These are phyloP conservation scores for Aleadryas rufinucha DNA, from an alignment of 2,113 vertebrate species.

Conservation along the genomic window DNA sequence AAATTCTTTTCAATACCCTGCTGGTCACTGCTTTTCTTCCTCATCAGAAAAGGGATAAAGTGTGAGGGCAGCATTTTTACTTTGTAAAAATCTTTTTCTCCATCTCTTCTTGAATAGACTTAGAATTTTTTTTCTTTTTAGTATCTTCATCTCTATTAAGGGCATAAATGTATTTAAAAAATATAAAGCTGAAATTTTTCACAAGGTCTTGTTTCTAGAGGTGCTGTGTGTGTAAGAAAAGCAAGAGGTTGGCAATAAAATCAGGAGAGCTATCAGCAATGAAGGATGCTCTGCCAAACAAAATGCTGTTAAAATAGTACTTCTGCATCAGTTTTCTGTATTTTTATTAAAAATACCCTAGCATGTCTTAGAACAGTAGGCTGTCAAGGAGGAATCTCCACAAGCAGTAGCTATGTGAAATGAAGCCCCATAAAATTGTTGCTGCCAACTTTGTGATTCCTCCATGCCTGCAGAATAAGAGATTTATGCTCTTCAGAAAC, in stretches of 20 bases:
- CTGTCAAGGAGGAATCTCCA: background rate
- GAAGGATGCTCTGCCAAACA: background rate
- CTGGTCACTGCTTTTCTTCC: background rate
- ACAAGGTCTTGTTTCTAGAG: background rate
- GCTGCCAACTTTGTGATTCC: background rate
- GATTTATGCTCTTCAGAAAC: slow-evolving; percentile 25
- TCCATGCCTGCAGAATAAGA: background rate
- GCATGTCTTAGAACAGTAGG: background rate
- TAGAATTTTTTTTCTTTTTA: background rate
- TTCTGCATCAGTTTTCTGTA: background rate
- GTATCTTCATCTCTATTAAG: background rate
- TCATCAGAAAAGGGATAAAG: background rate
- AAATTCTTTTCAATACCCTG: background rate
- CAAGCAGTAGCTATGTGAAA: background rate
- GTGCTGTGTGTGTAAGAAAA: background rate
- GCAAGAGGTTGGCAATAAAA: background rate
- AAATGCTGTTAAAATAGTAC: background rate
- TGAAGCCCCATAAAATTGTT: background rate
- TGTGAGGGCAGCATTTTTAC: background rate
- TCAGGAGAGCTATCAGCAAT: background rate
- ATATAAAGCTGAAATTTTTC: background rate
- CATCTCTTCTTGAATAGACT: background rate
- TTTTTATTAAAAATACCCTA: background rate
- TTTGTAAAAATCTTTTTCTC: background rate
- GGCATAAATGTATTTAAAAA: background rate